Evolutionary conservation across 2,797 vertebrate species (phyloP).

Genomic region (Morelia viridis): DNA sequence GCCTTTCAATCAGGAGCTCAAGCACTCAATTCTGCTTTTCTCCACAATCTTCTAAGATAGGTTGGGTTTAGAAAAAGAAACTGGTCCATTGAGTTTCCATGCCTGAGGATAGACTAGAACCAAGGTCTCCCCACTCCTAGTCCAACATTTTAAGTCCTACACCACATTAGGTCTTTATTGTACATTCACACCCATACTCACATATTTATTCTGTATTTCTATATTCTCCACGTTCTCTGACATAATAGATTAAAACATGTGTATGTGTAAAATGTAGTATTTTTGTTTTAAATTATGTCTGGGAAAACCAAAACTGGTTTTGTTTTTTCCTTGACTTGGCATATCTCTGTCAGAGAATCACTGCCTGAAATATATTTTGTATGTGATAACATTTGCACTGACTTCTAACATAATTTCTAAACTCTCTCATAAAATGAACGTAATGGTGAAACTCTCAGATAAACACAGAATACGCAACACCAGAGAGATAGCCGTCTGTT

Average conservation of each 20-base stretch:
- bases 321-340: neutral
- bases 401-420: neutral
- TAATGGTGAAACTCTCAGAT: neutral
- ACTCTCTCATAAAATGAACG: neutral
- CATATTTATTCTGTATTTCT: neutral
- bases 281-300: neutral
- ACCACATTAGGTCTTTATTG: neutral
- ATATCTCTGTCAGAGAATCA: neutral
- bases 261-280: neutral
- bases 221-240: neutral
- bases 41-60: neutral
- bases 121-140: neutral
- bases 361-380: rapidly evolving
- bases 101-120: neutral
- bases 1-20: neutral
- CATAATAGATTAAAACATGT: neutral
- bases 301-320: neutral
- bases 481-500: neutral
- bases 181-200: neutral
- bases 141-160: neutral
- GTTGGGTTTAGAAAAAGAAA: neutral
- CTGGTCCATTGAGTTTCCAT: neutral
- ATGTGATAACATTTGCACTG: neutral
- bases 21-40: neutral
- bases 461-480: neutral